These are phyloP conservation scores for Apodemia duryi DNA, from an alignment of 2,888 invertebrate genomes.

Conservation along the genomic window DNA sequence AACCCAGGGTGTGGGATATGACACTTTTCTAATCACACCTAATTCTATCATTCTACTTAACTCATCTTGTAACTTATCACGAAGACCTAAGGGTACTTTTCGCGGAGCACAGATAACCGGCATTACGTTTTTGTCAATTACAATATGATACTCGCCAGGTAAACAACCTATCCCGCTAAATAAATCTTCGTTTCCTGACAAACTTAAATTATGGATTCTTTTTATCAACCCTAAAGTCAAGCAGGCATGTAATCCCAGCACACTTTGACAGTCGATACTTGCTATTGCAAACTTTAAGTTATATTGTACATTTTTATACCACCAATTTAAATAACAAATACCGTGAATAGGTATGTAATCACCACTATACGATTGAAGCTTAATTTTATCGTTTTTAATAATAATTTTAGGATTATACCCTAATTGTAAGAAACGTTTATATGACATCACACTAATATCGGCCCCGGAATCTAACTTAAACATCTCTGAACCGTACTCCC, in stretches of 20 bases:
- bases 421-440: conserved; percentile 7
- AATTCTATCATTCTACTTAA: conserved; percentile 20
- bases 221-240: conserved; percentile 19
- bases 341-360: conserved; percentile 24
- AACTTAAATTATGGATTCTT: conserved; percentile 20
- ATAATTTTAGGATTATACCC: conserved; percentile 3
- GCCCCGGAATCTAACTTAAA: conserved; percentile 25
- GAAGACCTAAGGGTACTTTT: conserved; percentile 21
- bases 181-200: neutral
- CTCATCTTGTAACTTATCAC: conserved; percentile 17
- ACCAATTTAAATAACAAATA: conserved; percentile 21
- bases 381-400: conserved; percentile 15
- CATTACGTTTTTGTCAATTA: conserved; percentile 20
- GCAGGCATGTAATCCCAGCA: conserved; percentile 20
- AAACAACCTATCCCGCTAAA: conserved; percentile 24
- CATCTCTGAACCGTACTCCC: conserved; percentile 17
- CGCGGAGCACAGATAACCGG: conserved; percentile 26
- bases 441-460: conserved; percentile 21
- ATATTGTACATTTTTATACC: conserved; percentile 21
- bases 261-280: conserved; percentile 17
- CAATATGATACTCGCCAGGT: conserved; percentile 26
- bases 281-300: conserved; percentile 23
- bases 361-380: conserved; percentile 24
- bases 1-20: conserved; percentile 31
- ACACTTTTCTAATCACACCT: conserved; percentile 30